These are phyloP conservation scores for Oryzias celebensis DNA, from an alignment of 2,113 vertebrate species.

Conservation along the genomic window DNA sequence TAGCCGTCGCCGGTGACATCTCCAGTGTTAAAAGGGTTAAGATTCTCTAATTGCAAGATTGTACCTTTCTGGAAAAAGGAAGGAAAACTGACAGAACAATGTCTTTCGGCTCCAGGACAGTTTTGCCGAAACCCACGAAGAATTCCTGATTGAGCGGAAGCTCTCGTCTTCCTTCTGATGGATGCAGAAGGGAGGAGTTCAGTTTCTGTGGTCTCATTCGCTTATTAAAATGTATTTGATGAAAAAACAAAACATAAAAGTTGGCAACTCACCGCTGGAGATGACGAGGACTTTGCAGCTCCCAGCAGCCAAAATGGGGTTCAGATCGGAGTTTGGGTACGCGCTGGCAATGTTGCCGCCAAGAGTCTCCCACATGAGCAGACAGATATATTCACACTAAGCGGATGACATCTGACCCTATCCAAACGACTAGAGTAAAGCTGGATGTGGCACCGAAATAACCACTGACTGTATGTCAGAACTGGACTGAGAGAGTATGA, in stretches of 20 bases:
- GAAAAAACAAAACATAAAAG: background rate
- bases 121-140: slow-evolving; percentile 76
- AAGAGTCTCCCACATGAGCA: slow-evolving; percentile 75
- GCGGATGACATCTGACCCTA: background rate
- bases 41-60: background rate
- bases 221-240: background rate
- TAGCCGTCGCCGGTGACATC: too few species aligned
- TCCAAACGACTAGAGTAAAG: background rate
- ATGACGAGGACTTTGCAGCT: slow-evolving; percentile 77
- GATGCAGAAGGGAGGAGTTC: background rate
- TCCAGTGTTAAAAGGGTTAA: too few species aligned
- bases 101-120: slow-evolving; percentile 80
- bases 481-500: too few species aligned
- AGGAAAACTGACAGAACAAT: slow-evolving; percentile 83
- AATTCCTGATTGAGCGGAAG: slow-evolving; percentile 82
- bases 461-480: too few species aligned
- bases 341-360: slow-evolving; percentile 87
- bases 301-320: slow-evolving; percentile 84
- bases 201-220: background rate
- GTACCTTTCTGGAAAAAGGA: slow-evolving; percentile 82
- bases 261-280: slow-evolving; percentile 74
- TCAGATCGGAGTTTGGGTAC: slow-evolving; percentile 88
- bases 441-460: too few species aligned
- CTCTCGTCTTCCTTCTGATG: slow-evolving; percentile 67
- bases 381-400: background rate